Conservation (phyloP, 2,113 vertebrate genomes). For the Microcebus jonahi region DNA sequence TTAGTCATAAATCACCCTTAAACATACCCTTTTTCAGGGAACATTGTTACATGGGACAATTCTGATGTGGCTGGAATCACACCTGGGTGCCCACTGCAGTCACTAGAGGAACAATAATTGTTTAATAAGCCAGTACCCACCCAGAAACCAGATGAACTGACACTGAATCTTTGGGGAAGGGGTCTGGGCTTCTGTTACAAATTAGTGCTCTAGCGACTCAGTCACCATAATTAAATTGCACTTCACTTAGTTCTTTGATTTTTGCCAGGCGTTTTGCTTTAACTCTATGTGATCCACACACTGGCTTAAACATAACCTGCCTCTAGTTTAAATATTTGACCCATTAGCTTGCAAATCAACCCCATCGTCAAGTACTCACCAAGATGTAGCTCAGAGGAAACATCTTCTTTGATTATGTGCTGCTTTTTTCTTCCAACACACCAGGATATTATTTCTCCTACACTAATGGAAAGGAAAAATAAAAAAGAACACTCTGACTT, state of each 20-base stretch:
- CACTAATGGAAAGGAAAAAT: neutral
- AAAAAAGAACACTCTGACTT: neutral
- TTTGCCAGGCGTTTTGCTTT: neutral
- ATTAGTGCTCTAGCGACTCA: neutral
- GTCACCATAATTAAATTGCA: neutral
- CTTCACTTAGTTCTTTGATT: neutral
- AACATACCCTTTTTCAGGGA: neutral
- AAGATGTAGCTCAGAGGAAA: neutral
- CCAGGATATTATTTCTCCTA: neutral
- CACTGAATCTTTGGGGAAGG: neutral
- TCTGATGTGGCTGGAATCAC: neutral
- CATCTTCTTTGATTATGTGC: neutral
- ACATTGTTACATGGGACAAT: neutral
- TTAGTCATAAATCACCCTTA: neutral
- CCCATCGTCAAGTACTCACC: neutral
- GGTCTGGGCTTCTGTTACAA: neutral
- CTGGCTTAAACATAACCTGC: neutral
- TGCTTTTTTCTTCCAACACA: neutral
- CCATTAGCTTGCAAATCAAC: neutral
- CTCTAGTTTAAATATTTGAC: neutral
- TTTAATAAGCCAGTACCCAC: neutral
- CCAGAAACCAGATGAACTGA: neutral
- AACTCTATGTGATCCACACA: neutral
- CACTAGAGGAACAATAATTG: neutral
- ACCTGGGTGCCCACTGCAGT: neutral